phyloP scores from a whole-genome alignment of 2,113 vertebrate species.

The Engraulis encrasicolus region DNA sequence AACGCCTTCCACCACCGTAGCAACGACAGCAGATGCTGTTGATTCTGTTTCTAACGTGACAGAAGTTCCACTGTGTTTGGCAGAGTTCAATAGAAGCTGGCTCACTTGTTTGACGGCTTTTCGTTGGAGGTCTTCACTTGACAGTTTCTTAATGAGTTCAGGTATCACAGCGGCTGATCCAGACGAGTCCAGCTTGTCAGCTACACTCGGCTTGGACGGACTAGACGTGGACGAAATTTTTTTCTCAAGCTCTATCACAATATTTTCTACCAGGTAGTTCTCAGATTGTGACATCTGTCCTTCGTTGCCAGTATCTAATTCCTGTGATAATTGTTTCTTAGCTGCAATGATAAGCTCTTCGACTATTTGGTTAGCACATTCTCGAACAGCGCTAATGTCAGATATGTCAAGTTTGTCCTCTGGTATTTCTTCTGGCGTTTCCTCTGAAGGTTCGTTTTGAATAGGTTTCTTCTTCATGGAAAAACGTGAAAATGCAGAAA shows the following conservation, averaged over 20 bases:
- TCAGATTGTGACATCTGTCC: not conserved
- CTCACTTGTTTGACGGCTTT: not conserved
- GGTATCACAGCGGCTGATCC: not conserved
- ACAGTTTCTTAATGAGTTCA: not conserved
- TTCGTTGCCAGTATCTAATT: not conserved
- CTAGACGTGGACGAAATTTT: not conserved
- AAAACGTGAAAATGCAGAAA: not conserved
- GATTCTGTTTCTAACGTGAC: not conserved
- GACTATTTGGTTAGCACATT: not conserved
- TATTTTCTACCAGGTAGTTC: not conserved
- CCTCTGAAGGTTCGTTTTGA: not conserved
- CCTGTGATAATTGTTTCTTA: not conserved
- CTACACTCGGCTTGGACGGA: not conserved
- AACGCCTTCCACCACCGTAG: not conserved
- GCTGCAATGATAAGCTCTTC: not conserved
- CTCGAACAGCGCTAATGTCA: not conserved
- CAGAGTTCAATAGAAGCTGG: not conserved
- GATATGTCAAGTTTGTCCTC: no score
- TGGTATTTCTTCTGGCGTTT: no score
- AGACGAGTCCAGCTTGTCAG: not conserved
- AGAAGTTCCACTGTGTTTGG: not conserved
- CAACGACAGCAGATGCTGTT: not conserved
- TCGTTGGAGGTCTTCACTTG: not conserved
- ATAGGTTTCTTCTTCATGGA: not conserved
- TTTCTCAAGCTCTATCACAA: not conserved